A percentile compares a stretch with the other conserved stretches of the same genome.
These are phyloP conservation scores for Spilosoma lubricipeda DNA, from an alignment of 2,888 invertebrate species.

Conservation along the genomic window DNA sequence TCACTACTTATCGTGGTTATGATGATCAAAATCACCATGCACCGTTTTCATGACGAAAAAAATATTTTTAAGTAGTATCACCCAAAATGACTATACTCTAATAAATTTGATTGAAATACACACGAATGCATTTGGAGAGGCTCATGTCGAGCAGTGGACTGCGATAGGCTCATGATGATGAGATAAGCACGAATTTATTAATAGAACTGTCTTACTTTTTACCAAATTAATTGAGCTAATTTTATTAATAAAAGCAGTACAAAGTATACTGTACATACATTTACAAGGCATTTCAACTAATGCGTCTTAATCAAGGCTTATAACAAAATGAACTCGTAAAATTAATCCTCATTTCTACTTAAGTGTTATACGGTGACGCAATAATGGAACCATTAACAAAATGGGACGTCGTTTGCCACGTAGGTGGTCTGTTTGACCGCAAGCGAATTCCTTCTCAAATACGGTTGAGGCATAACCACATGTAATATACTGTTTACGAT, in stretches of 20 bases:
- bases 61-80: too few species aligned
- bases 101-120: not conserved
- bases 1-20: not conserved
- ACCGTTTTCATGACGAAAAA: not conserved
- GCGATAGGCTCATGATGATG: not conserved
- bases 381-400: constrained; percentile 46
- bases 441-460: constrained; percentile 46
- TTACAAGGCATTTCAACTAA: constrained; percentile 16
- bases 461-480: constrained; percentile 30
- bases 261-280: not conserved
- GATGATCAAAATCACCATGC: not conserved
- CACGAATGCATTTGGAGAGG: too few species aligned
- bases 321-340: constrained; percentile 38
- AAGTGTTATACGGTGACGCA: constrained; percentile 44
- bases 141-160: too few species aligned
- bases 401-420: constrained; percentile 32
- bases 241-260: not conserved
- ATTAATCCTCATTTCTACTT: constrained; percentile 35
- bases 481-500: constrained; percentile 29
- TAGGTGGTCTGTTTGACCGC: constrained; percentile 48
- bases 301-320: constrained; percentile 26
- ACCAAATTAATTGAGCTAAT: too few species aligned
- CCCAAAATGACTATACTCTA: not conserved
- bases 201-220: too few species aligned
- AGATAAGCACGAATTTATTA: not conserved